phyloP scores from a whole-genome alignment of 2,888 invertebrate species.

The Nycteola revayana region DNA sequence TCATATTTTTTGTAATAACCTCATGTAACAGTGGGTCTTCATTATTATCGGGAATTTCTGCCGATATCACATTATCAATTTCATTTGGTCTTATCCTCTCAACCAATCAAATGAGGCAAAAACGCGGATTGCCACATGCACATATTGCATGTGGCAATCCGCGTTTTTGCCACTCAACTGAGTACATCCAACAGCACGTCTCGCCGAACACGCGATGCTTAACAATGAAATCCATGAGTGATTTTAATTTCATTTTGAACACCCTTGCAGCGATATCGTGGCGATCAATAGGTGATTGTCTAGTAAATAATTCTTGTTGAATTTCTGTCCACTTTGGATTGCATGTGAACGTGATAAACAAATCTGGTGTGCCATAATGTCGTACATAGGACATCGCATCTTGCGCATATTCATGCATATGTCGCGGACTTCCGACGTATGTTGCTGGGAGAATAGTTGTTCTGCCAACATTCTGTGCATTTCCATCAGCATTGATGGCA shows the following conservation, averaged over 20 bases:
- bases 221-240: background rate
- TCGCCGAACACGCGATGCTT: slow-evolving; percentile 9
- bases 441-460: slow-evolving; percentile 39
- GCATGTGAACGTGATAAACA: slow-evolving; percentile 21
- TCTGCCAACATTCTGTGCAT: slow-evolving; percentile 34
- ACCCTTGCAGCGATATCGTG: slow-evolving; percentile 4
- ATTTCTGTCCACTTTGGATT: background rate
- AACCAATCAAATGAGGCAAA: background rate
- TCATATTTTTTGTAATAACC: slow-evolving; percentile 4
- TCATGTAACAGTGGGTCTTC: slow-evolving; percentile 2
- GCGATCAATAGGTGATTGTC: slow-evolving; percentile 6
- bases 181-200: slow-evolving; percentile 25
- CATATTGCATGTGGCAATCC: slow-evolving; percentile 8
- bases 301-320: background rate
- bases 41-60: slow-evolving; percentile 4
- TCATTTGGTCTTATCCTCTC: slow-evolving; percentile 1
- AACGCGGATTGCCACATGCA: too few relatives aligned
- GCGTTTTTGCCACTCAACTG: slow-evolving; percentile 27
- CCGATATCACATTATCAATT: slow-evolving; percentile 6
- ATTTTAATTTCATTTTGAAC: slow-evolving; percentile 1
- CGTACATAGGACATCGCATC: slow-evolving; percentile 42
- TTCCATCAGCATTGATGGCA: slow-evolving; percentile 29
- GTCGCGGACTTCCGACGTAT: slow-evolving; percentile 28
- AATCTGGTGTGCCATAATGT: slow-evolving; percentile 38
- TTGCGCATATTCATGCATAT: slow-evolving; percentile 35